A percentile compares a stretch with the other conserved stretches of the same genome.
Evolutionary conservation across 1,140 invertebrate genomes (phyloP).

Genomic region (Chelonus insularis): DNA sequence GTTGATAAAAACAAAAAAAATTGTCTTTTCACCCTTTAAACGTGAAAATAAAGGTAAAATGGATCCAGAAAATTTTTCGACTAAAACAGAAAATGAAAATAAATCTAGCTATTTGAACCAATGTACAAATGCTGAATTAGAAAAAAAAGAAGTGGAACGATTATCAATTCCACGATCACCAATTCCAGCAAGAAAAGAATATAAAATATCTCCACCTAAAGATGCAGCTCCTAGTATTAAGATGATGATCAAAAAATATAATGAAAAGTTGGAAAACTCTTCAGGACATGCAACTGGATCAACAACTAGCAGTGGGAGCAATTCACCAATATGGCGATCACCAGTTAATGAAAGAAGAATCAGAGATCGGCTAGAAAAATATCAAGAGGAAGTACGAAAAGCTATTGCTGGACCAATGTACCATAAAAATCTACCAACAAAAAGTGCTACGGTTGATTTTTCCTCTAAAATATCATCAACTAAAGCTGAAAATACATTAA

Average conservation of each 20-base stretch:
- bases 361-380: constrained; percentile 62
- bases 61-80: background rate
- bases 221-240: constrained; percentile 69
- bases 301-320: constrained; percentile 60
- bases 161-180: constrained; percentile 57
- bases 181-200: constrained; percentile 59
- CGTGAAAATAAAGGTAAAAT: constrained; percentile 43
- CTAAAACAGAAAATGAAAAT: too few relatives aligned
- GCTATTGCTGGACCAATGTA: constrained; percentile 23
- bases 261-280: constrained; percentile 60
- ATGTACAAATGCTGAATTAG: too few relatives aligned
- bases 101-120: too few relatives aligned
- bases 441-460: constrained; percentile 11
- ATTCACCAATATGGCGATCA: constrained; percentile 65
- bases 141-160: background rate
- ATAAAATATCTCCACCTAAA: constrained; percentile 50
- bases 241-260: constrained; percentile 70
- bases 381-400: constrained; percentile 58
- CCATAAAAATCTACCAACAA: constrained; percentile 46
- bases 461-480: background rate
- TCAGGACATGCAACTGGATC: constrained; percentile 27
- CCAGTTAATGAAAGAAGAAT: constrained; percentile 63
- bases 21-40: constrained; percentile 73
- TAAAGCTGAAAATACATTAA: background rate
- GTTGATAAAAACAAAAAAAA: constrained; percentile 76